A percentile compares a stretch with the other conserved stretches of the same genome.
These are phyloP conservation scores for Caenorhabditis angaria DNA, from an alignment of 2,888 invertebrate species.

Conservation along the genomic window DNA sequence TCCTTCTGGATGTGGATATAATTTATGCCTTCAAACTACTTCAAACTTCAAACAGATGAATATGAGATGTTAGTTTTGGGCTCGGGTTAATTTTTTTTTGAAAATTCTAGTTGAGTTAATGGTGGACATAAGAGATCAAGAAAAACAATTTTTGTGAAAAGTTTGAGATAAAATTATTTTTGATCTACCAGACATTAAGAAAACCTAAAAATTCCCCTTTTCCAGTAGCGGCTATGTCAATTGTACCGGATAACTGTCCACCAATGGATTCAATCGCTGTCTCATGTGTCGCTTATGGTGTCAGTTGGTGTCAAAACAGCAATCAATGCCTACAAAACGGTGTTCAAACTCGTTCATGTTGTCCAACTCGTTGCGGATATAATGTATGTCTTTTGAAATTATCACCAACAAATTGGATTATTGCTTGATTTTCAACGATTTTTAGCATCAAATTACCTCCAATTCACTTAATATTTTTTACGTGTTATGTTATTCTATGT, in stretches of 20 bases:
- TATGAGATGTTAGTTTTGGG: conserved; percentile 6
- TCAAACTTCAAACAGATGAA: not conserved
- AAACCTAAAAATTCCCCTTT: too few species aligned
- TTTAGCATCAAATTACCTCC: not conserved
- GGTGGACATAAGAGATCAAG: not conserved
- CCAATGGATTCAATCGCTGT: conserved; percentile 13
- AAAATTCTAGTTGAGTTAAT: too few species aligned
- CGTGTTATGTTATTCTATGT: not conserved
- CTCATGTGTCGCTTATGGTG: conserved; percentile 8
- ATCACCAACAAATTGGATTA: conserved; percentile 29
- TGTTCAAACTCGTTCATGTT: conserved; percentile 11
- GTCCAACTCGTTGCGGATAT: conserved; percentile 36
- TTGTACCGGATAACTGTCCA: conserved; percentile 10
- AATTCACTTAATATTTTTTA: not conserved
- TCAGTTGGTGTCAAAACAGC: conserved; percentile 11
- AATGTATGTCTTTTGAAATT: conserved; percentile 32
- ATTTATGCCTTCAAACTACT: conserved; percentile 6
- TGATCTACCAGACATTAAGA: too few species aligned
- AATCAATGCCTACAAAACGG: conserved; percentile 8
- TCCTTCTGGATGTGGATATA: conserved; percentile 20
- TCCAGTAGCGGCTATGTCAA: conserved; percentile 7
- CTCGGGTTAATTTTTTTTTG: not conserved
- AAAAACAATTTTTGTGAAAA: not conserved
- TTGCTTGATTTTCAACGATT: conserved; percentile 19
- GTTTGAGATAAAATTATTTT: not conserved